Base-by-base conservation (phyloP, 1,140 invertebrate species). In the Venustaconcha ellipsiformis region DNA sequence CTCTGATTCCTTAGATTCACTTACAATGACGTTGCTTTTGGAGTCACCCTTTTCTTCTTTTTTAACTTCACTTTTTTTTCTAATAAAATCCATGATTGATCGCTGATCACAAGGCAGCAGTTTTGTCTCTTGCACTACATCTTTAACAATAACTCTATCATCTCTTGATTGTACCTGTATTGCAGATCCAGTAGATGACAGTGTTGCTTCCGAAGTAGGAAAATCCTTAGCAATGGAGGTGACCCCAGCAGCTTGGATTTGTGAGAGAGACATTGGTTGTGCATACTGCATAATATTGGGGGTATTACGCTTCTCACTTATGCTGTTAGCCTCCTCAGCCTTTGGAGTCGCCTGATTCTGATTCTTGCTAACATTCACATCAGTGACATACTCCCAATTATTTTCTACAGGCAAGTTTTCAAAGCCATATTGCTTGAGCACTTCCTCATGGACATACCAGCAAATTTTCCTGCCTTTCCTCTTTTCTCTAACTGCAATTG, bases 401-500 rank as follows among this genome's bases (percentile, higher is more conserved):
- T 79, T 81, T n/a, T 80, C 80, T 8, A 84, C 37, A 26, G 87
- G 81, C 0, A 94, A 78, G 14, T 92, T 90, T 26, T 85, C 82
- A 1, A 94, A 83, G 0, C 90, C 89, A 86, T 93, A 94, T 80
- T 93, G 90, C 20, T 92, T 88, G 13, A 88, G 72, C 12, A 92
- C 20, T 91, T 93, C 92, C 15, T 92, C 89, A 5, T 91, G 79
- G 5, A 95, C 93, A 74, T 92, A 92, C 94, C 94, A 95, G 79
- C 93, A 94, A 5, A 86, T 88, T 76, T 93, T 91, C 89, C 77
- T 91, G 90, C 81, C 59, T 37, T 57, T 26, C 26, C 84, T 68
- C 62, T 91, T 84, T 71, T 90, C 92, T 90, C 93, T 93, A 17
- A 85, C 87, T 1, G 93, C 93, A n/a, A 95, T 92, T 37, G 81